Base-by-base conservation (phyloP, 2,797 vertebrate genomes). In the Sebastes itinus region DNA sequence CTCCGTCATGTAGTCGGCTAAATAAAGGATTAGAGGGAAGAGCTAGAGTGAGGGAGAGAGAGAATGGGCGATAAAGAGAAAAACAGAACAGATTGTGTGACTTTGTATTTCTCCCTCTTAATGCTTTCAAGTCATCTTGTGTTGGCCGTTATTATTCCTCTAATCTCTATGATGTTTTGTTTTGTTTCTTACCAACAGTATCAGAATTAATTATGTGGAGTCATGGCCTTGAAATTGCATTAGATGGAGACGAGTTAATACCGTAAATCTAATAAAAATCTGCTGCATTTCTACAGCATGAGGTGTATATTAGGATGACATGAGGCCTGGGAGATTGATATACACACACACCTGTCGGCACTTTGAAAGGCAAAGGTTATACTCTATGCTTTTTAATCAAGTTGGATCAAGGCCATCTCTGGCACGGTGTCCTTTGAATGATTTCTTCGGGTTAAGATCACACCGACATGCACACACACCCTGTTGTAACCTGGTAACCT, bases 311-410 rank as follows among this genome's bases (percentile, higher is more conserved):
- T 59, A 62, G 33, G 58, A 56, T 63, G 68, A 58, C 30, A 69
- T 55, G 54, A 58, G 54, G 42, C 54, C 27, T n/a, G 65, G 56
- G 11, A 60, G 80, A 91, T 78, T 87, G 67, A 68, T 66, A 22
- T 2, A 67, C 25, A 52, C 27, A 56, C 52, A 56, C 54, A 58
- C 25, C 27, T 81, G 82, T 72, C 54, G 60, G 58, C 32, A 33
- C 60, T 82, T 58, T 61, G 68, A 66, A 65, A 65, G 81, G 38
- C 54, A 86, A 83, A 82, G 86, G 88, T 84, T 66, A 64, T 4
- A 63, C 22, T 20, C 20, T 49, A 33, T 55, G 75, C 6, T 71
- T 72, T 86, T 85, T 80, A 82, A 83, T 90, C 58, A 75, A 30
- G 56, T 23, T 62, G 61, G 81, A 73, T 82, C 64, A 75, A 84